Evolutionary conservation across 2,113 vertebrate species (phyloP).

Genomic region (Myotis yumanensis): DNA sequence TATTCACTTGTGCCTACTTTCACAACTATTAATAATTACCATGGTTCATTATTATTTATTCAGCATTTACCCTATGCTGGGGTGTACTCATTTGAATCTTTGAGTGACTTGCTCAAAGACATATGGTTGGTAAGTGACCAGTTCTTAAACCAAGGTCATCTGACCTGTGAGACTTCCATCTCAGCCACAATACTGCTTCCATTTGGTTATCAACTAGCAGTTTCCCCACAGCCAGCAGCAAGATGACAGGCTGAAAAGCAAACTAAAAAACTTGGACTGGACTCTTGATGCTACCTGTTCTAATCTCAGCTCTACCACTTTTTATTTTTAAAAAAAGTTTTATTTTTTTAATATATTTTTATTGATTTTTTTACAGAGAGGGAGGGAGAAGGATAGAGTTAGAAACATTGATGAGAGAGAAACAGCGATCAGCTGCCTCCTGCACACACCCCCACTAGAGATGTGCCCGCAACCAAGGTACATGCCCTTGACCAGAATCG

Average conservation of each 20-base stretch:
- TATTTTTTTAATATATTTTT: too few relatives aligned
- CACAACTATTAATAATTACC: background rate
- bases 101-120: background rate
- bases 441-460: too few relatives aligned
- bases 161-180: background rate
- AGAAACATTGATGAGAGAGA: too few relatives aligned
- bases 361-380: too few relatives aligned
- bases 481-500: too few relatives aligned
- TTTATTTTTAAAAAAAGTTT: background rate
- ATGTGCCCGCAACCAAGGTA: too few relatives aligned
- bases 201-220: background rate
- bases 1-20: background rate
- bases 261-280: background rate
- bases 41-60: background rate
- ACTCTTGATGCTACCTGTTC: background rate
- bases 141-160: background rate
- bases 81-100: too few relatives aligned
- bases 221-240: too few relatives aligned
- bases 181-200: background rate
- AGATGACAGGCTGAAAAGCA: background rate
- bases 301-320: background rate
- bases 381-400: too few relatives aligned
- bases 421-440: too few relatives aligned
- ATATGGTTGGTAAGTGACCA: background rate
- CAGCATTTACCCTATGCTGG: background rate